Conservation (phyloP, 2,113 vertebrate species). For the Megalops atlanticus region DNA sequence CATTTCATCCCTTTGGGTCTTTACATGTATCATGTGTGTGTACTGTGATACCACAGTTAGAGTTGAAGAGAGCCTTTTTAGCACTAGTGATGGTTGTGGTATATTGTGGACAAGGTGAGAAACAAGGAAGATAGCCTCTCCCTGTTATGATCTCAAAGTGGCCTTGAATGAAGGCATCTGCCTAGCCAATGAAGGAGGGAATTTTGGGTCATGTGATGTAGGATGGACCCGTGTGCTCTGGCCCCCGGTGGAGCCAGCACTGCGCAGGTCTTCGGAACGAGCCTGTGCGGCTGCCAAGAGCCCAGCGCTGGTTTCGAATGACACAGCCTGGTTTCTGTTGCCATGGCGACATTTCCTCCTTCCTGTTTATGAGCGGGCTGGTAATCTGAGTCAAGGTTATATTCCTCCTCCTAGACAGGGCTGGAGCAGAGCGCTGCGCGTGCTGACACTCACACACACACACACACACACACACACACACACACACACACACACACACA, state of each 20-base stretch:
- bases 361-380: conserved; percentile 75
- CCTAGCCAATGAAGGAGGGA: too few relatives aligned
- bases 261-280: not conserved
- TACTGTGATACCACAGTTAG: too few relatives aligned
- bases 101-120: not conserved
- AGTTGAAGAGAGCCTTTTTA: too few relatives aligned
- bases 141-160: too few relatives aligned
- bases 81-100: too few relatives aligned
- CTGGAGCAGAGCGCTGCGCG: conserved; percentile 58
- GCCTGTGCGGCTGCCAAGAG: conserved; percentile 59
- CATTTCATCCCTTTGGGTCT: too few relatives aligned
- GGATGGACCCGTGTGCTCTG: too few relatives aligned
- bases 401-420: conserved; percentile 61
- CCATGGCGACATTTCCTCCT: conserved; percentile 83
- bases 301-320: conserved; percentile 71
- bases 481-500: conserved; percentile 44
- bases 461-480: conserved; percentile 15
- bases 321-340: conserved; percentile 82
- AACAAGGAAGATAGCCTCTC: too few relatives aligned
- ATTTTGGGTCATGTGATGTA: too few relatives aligned
- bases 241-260: conserved; percentile 35
- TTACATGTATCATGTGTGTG: too few relatives aligned
- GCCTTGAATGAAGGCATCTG: conserved; percentile 35
- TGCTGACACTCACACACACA: conserved; percentile 38
- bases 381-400: conserved; percentile 81